A percentile compares a stretch with the other conserved stretches of the same genome.
Evolutionary conservation across 2,888 invertebrate genomes (phyloP).

Genomic region (Xiphydria camelus): DNA sequence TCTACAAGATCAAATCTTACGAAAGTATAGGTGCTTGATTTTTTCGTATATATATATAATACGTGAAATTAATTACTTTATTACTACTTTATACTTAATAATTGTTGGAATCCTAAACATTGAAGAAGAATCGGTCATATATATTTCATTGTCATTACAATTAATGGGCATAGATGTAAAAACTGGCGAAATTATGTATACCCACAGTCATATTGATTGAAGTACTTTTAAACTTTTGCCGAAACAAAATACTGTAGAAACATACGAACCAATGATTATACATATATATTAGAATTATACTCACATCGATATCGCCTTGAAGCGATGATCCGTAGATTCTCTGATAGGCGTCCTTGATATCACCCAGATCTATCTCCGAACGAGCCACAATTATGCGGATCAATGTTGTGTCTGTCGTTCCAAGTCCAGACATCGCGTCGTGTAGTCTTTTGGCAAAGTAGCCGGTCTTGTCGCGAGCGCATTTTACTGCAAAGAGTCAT

Average conservation of each 20-base stretch:
- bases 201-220: background rate
- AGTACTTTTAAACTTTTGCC: background rate
- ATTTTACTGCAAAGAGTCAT: slow-evolving; percentile 63
- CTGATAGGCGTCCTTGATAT: slow-evolving; percentile 81
- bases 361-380: slow-evolving; percentile 82
- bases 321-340: slow-evolving; percentile 76
- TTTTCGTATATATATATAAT: too few relatives aligned
- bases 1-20: too few relatives aligned
- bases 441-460: slow-evolving; percentile 87
- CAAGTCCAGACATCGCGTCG: slow-evolving; percentile 86
- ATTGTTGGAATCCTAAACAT: too few relatives aligned
- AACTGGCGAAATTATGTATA: background rate
- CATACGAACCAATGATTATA: too few relatives aligned
- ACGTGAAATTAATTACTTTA: too few relatives aligned
- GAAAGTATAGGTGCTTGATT: too few relatives aligned
- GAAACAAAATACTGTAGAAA: background rate
- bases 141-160: too few relatives aligned
- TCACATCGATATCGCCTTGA: slow-evolving; percentile 80
- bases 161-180: too few relatives aligned
- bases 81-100: too few relatives aligned
- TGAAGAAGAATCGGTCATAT: too few relatives aligned
- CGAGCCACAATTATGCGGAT: slow-evolving; percentile 85
- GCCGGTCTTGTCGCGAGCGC: slow-evolving; percentile 76
- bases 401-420: slow-evolving; percentile 84
- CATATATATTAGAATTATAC: too few relatives aligned